Conservation (phyloP, 2,888 invertebrate genomes). For the Apamea monoglypha region DNA sequence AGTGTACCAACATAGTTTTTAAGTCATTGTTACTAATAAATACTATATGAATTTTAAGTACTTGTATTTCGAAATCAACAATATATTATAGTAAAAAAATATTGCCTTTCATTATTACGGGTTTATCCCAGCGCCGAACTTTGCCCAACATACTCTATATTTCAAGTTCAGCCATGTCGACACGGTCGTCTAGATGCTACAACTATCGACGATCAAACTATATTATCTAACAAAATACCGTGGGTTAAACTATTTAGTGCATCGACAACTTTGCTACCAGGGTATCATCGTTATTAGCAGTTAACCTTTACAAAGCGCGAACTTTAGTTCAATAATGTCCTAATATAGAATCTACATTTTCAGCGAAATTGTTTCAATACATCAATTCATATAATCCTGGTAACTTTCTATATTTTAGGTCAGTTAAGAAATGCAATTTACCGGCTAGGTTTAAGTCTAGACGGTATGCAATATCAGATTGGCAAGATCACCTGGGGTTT, state of each 20-base stretch:
- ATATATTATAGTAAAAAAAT: not conserved
- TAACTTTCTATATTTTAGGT: not conserved
- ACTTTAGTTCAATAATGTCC: slow-evolving; percentile 43
- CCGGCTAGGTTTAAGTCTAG: slow-evolving; percentile 25
- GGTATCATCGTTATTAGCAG: slow-evolving; percentile 50
- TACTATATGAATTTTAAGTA: too few relatives aligned
- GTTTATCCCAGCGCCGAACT: not conserved
- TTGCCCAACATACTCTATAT: not conserved
- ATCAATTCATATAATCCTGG: not conserved
- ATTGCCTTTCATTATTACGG: not conserved
- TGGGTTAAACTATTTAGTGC: slow-evolving; percentile 47
- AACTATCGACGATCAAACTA: slow-evolving; percentile 14
- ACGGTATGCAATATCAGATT: slow-evolving; percentile 37
- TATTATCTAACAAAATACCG: slow-evolving; percentile 45
- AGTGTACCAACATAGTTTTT: too few relatives aligned
- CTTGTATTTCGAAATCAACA: too few relatives aligned
- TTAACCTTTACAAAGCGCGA: slow-evolving; percentile 38
- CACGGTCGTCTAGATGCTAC: not conserved
- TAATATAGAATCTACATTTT: slow-evolving; percentile 23
- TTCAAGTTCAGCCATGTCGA: not conserved
- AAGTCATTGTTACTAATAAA: too few relatives aligned
- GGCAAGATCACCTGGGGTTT: slow-evolving; percentile 13
- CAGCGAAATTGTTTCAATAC: not conserved
- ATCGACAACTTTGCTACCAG: slow-evolving; percentile 45
- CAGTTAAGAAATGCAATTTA: slow-evolving; percentile 25